phyloP scores from a whole-genome alignment of 2,797 vertebrate species.

The Acridotheres tristis region DNA sequence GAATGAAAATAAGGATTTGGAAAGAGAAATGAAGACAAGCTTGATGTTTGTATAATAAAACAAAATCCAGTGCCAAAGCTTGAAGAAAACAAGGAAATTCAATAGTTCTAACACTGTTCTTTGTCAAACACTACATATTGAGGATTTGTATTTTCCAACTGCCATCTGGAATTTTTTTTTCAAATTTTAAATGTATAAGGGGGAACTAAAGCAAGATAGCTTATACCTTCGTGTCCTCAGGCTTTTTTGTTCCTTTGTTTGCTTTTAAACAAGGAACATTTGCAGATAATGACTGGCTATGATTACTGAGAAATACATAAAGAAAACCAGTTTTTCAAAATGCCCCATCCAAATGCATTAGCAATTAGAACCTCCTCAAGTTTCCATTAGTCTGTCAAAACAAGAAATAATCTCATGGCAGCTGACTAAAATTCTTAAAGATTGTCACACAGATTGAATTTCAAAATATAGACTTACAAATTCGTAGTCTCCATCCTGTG shows the following conservation, averaged over 20 bases:
- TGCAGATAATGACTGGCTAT: not conserved
- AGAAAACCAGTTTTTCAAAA: slow-evolving; percentile 25
- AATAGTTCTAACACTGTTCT: not conserved
- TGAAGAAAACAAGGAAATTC: not conserved
- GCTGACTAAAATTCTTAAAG: slow-evolving; percentile 23
- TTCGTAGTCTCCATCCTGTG: slow-evolving; percentile 88
- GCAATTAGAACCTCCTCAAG: slow-evolving; percentile 33
- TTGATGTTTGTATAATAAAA: not conserved
- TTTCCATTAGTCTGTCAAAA: slow-evolving; percentile 56
- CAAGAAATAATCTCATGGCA: slow-evolving; percentile 71
- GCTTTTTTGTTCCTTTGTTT: not conserved
- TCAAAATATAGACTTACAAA: slow-evolving; percentile 84
- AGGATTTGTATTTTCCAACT: slow-evolving; percentile 8
- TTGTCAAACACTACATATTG: not conserved
- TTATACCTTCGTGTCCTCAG: not conserved
- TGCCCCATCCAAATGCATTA: slow-evolving; percentile 52
- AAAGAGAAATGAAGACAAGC: not conserved
- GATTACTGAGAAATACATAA: not conserved
- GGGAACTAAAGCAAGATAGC: not conserved
- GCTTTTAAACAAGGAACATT: not conserved
- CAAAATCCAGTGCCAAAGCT: not conserved
- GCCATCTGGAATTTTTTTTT: not conserved
- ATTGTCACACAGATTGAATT: not conserved
- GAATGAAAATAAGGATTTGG: not conserved
- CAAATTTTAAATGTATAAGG: not conserved